Conservation (phyloP, 2,888 invertebrate species). For the Amiota minor region DNA sequence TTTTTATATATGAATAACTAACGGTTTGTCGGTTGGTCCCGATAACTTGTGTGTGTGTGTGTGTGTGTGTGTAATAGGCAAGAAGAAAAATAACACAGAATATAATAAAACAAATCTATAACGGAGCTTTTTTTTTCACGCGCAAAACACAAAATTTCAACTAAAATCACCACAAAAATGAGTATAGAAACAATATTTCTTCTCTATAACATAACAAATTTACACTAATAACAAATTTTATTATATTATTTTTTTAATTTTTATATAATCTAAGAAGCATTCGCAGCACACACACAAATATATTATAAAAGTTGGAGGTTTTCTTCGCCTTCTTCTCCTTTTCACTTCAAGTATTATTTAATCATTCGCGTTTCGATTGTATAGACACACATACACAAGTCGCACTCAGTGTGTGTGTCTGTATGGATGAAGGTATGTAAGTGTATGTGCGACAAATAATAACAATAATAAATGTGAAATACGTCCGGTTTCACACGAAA, state of each 20-base stretch:
- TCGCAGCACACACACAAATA: constrained; percentile 2
- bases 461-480: constrained; percentile 35
- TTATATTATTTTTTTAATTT: constrained; percentile 11
- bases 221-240: constrained; percentile 5
- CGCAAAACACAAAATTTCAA: neutral
- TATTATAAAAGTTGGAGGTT: neutral
- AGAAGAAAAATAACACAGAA: neutral
- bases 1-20: neutral
- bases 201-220: constrained; percentile 1
- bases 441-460: constrained; percentile 45
- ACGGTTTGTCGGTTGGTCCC: too few species aligned
- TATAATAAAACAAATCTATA: neutral
- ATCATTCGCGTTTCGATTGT: constrained; percentile 49
- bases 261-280: neutral
- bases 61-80: neutral
- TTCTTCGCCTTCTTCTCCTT: constrained; percentile 64
- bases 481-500: constrained; percentile 61
- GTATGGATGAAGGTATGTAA: constrained; percentile 19
- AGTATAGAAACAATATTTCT: neutral
- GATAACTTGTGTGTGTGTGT: too few species aligned
- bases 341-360: constrained; percentile 61
- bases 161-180: neutral
- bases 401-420: constrained; percentile 36
- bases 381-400: constrained; percentile 35
- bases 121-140: neutral